Evolutionary conservation across 1,140 invertebrate genomes (phyloP), one percentile per base, ranked within the genome.

Genomic region (Lepidurus apus): DNA sequence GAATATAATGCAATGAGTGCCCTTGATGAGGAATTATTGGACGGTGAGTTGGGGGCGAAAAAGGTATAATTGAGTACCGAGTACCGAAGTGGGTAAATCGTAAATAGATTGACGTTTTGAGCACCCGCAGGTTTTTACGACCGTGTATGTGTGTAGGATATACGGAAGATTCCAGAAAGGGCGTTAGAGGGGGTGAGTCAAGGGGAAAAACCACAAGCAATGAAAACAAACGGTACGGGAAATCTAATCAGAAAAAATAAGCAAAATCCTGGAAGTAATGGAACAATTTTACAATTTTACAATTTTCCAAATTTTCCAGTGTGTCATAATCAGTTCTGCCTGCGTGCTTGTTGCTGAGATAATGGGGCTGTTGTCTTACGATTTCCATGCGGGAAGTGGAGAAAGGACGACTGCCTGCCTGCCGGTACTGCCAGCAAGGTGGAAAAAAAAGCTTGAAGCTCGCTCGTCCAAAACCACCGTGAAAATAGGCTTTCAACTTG

Each of bases 301-400:
- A 21, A 21, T 17, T 65, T 65, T 17, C n/a, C n/a, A n/a, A 21
- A 21, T 17, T 65, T 65, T 26, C 53, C 17, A 65, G 53, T 65
- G 53, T 65, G 53, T 65, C 53, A 65, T 65, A 65, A 65, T 65
- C 53, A 65, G 53, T 65, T 65, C 53, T 65, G 53, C 53, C 53
- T 21, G 53, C n/a, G 21, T 65, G 53, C 17, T 21, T 65, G 17
- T 13, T 65, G 53, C 53, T 65, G 13, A 65, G 53, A 21, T 65
- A 65, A 65, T 65, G 53, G 53, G 53, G 53, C n/a, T 65, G 53
- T 65, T 65, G 53, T 65, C 53, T 65, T 65, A 65, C 10, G 53
- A 65, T 65, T 65, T 65, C 1, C 34, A 0, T 34, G 3, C 3
- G 34, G 34, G 34, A 34, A 34, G 53, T 13, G 53, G 13, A 21